These are phyloP conservation scores for Perodicticus potto DNA, from an alignment of 2,797 vertebrate genomes.

Conservation along the genomic window DNA sequence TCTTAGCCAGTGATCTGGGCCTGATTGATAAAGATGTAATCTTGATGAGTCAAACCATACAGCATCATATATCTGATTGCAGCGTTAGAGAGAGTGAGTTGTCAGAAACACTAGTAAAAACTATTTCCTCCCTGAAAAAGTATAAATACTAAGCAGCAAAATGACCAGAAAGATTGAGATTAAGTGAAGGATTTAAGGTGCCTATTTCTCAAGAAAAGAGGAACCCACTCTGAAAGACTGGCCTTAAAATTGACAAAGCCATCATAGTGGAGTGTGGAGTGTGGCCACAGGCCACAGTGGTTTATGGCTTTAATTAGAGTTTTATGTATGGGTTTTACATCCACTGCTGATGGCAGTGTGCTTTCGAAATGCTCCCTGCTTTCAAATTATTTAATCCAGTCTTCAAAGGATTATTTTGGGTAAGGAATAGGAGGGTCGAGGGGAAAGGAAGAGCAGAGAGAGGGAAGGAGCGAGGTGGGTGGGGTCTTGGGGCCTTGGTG, in stretches of 20 bases:
- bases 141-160: neutral
- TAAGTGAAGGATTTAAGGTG: neutral
- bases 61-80: neutral
- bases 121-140: neutral
- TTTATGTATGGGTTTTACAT: neutral
- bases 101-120: neutral
- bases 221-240: neutral
- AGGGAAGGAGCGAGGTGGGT: no score
- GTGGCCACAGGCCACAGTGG: neutral
- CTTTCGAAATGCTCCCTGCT: neutral
- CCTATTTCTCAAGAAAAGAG: neutral
- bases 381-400: neutral
- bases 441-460: no score
- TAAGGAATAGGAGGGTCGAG: neutral
- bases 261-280: neutral
- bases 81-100: neutral
- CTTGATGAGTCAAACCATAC: neutral
- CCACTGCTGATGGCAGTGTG: neutral
- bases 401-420: neutral
- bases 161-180: neutral
- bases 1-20: neutral
- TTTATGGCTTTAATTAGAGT: conserved; percentile 22
- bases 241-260: neutral
- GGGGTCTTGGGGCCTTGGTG: no score
- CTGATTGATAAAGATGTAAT: neutral